Evolutionary conservation across 2,797 vertebrate species (phyloP).

Genomic region (Takifugu ocellatus): DNA sequence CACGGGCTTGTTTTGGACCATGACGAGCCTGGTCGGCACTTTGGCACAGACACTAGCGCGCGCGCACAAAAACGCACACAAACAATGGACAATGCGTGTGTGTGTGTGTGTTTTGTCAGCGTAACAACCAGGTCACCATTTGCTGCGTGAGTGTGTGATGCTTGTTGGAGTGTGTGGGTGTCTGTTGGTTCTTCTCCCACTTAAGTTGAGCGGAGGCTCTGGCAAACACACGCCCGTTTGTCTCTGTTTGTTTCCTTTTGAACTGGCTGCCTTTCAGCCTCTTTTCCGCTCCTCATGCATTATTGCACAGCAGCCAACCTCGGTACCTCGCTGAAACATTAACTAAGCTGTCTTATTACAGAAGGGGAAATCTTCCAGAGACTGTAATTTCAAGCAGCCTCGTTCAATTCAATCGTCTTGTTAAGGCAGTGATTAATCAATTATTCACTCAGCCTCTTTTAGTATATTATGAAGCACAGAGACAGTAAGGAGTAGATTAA

Average conservation of each 20-base stretch:
- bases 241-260: conserved; percentile 59
- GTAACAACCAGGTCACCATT: conserved; percentile 56
- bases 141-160: conserved; percentile 19
- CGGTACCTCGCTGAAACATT: conserved; percentile 36
- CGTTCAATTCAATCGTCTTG: conserved; percentile 30
- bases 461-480: conserved; percentile 38
- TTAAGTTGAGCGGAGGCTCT: conserved; percentile 41
- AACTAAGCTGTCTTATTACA: conserved; percentile 54
- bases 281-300: conserved; percentile 45
- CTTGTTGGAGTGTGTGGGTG: conserved; percentile 17
- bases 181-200: conserved; percentile 40
- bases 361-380: conserved; percentile 38
- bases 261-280: conserved; percentile 43
- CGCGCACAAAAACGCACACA: conserved; percentile 22
- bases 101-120: conserved; percentile 18
- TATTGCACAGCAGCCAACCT: conserved; percentile 45
- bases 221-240: conserved; percentile 64
- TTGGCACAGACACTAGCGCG: conserved; percentile 38
- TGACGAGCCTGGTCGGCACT: conserved; percentile 45
- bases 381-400: conserved; percentile 51
- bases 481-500: conserved; percentile 28
- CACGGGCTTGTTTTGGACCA: conserved; percentile 47
- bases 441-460: conserved; percentile 57
- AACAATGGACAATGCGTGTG: conserved; percentile 12
- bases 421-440: conserved; percentile 63